These are phyloP conservation scores for Bursaphelenchus mucronatus DNA, from an alignment of 1,140 invertebrate species.

Conservation along the genomic window DNA sequence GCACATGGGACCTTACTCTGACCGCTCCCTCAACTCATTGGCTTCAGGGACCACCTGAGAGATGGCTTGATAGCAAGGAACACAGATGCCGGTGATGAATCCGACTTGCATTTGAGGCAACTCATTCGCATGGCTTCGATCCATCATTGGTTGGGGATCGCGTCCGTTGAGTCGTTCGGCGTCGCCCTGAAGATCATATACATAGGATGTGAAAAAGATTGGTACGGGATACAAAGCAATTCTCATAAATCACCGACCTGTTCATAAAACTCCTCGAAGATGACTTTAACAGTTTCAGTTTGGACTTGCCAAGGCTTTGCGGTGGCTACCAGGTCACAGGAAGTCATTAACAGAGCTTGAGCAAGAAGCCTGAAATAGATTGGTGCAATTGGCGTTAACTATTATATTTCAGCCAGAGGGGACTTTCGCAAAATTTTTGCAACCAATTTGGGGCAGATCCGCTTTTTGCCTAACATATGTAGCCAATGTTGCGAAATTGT, in stretches of 20 bases:
- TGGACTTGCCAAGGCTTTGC: constrained; percentile 82
- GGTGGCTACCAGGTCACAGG: constrained; percentile 75
- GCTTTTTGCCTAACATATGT: no score
- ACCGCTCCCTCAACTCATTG: constrained; percentile 70
- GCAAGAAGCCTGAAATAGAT: constrained; percentile 64
- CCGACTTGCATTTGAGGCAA: constrained; percentile 64
- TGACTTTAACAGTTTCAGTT: constrained; percentile 73
- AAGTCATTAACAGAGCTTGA: constrained; percentile 75
- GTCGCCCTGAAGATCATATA: constrained; percentile 68
- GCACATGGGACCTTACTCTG: constrained; percentile 61
- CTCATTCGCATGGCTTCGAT: constrained; percentile 70
- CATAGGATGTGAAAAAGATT: not conserved
- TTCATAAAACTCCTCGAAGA: constrained; percentile 80
- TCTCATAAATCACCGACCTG: constrained; percentile 65
- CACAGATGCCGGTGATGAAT: constrained; percentile 68
- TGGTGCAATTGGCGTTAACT: constrained; percentile 1
- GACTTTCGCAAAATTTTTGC: no score
- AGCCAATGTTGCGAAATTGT: no score
- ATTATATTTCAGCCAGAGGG: no score
- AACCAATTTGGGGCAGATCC: no score
- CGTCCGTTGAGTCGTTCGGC: constrained; percentile 70
- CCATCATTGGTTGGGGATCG: constrained; percentile 77
- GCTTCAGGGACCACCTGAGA: constrained; percentile 70
- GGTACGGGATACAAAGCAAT: constrained; percentile 12
- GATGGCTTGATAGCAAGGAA: constrained; percentile 74